Evolutionary conservation across 2,113 vertebrate genomes (phyloP), one percentile per base, ranked within the genome.

Genomic region (Gadus chalcogrammus): DNA sequence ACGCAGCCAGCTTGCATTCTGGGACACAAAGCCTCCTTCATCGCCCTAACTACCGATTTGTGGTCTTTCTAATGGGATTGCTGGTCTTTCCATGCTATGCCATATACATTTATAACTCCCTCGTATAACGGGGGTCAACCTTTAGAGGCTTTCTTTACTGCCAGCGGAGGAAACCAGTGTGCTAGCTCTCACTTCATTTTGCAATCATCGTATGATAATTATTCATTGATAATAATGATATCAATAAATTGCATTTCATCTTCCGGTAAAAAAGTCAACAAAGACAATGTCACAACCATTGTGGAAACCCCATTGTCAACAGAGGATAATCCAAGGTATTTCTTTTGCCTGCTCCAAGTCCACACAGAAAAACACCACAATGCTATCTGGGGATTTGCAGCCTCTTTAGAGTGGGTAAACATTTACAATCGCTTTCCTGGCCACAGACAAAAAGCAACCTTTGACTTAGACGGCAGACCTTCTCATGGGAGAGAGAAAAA

Each of bases 401-500:
- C 2, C 17, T 63, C 20, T 71, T 69, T 62, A 70, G 58, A 48
- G 65, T n/a, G 56, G 59, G 63, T 63, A 42, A 55, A 81, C 70
- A 79, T 74, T 24, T 61, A 72, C 48, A 82, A 78, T 84, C 84
- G 81, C 82, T 59, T 80, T 82, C 87, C 79, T 88, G 87, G 87
- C 83, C 15, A 87, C 68, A 85, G 78, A 61, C 68, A 83, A 80
- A 65, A 72, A 66, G 60, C 61, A 74, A 81, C 67, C 28, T 35
- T 15, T n/a, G 78, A 83, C 59, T 76, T 68, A 82, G 82, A 85
- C 80, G 71, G 75, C 75, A 85, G 78, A 18, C 61, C 77, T 67
- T 68, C 75, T 87, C 77, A 35, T 71, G 71, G 75, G 79, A 80
- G 65, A 59, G n/a, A n/a, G 55, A 58, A 13, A n/a, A 13, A 5